Conservation (phyloP, 2,113 vertebrate genomes). For the Hiodon tergisus region DNA sequence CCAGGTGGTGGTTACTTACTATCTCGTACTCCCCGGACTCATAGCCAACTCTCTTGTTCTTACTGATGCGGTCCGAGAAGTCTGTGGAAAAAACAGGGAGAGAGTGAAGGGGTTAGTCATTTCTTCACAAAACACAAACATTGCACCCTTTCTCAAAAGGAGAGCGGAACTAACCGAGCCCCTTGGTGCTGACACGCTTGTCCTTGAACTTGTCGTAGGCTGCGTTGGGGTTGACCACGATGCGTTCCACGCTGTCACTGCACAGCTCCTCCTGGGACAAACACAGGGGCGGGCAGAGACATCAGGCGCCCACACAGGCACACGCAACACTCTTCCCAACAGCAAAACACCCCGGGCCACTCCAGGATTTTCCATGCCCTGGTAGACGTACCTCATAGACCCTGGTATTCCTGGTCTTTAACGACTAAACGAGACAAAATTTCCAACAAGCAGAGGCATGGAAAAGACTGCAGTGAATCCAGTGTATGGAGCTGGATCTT, state of each 20-base stretch:
- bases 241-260: conserved; percentile 91
- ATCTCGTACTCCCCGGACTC: conserved; percentile 91
- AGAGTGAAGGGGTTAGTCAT: conserved; percentile 18
- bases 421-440: neutral
- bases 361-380: neutral
- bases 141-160: neutral
- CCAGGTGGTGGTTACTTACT: conserved; percentile 57
- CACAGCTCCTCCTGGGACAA: conserved; percentile 83
- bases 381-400: neutral
- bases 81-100: conserved; percentile 57
- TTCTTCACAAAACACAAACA: neutral
- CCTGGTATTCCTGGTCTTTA: neutral
- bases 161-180: conserved; percentile 71
- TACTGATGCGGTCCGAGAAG: conserved; percentile 89
- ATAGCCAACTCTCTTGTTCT: conserved; percentile 79
- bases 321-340: neutral
- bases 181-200: conserved; percentile 83
- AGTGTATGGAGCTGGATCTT: neutral
- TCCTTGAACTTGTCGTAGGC: conserved; percentile 96
- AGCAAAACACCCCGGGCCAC: conserved; percentile 4
- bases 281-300: conserved; percentile 20
- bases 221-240: conserved; percentile 95
- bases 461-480: conserved; percentile 6
- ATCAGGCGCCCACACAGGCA: conserved; percentile 9
- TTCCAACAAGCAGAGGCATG: neutral